A percentile compares a stretch with the other conserved stretches of the same genome.
phyloP scores from a whole-genome alignment of 1,140 invertebrate genomes.

The Papilio machaon region DNA sequence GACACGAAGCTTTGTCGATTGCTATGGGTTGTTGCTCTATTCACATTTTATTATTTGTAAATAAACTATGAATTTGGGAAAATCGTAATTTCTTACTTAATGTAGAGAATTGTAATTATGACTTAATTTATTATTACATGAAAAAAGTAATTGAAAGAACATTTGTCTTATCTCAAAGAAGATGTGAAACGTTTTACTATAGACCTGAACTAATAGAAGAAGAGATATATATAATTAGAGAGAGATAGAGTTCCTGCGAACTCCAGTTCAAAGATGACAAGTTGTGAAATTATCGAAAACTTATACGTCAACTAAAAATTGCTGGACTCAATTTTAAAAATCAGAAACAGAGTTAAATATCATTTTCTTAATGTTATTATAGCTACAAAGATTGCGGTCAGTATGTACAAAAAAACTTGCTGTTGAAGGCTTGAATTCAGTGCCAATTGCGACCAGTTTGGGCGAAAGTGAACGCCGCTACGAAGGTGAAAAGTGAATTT shows the following conservation, averaged over 20 bases:
- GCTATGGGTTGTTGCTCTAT: neutral
- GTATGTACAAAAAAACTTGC: neutral
- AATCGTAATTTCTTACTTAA: neutral
- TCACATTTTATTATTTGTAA: neutral
- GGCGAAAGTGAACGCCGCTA: neutral
- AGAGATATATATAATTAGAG: no score
- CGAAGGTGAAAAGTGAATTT: conserved; percentile 7
- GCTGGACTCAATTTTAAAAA: neutral
- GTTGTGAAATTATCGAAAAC: no score
- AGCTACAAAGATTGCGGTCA: neutral
- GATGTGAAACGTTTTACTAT: no score
- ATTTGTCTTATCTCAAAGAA: no score
- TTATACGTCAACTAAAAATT: no score
- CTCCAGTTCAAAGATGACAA: no score
- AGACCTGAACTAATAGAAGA: no score
- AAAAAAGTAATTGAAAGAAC: no score
- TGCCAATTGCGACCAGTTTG: neutral
- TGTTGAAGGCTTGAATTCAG: neutral
- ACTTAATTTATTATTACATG: no score
- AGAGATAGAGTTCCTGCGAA: no score
- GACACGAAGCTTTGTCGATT: neutral
- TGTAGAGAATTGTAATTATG: neutral
- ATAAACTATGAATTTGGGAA: neutral
- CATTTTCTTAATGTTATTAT: neutral
- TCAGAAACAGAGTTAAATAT: neutral